These are phyloP conservation scores for Lepidocyrtoides sp. DNA, from an alignment of 2,888 invertebrate genomes.

Conservation along the genomic window DNA sequence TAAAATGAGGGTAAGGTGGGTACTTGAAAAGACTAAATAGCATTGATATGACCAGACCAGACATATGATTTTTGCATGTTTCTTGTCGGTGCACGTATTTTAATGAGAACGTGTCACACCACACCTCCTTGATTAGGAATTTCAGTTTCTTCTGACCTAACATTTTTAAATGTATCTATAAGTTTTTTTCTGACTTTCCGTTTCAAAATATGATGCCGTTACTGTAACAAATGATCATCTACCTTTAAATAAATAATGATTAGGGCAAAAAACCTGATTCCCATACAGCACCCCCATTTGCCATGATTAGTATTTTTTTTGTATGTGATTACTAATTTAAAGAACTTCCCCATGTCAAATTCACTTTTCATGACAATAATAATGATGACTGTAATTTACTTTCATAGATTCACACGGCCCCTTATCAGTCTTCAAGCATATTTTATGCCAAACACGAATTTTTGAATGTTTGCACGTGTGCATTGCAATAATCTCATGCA, in stretches of 20 bases:
- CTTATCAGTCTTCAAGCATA: background rate
- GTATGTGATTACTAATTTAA: background rate
- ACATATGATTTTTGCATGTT: background rate
- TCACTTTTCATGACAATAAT: conserved; percentile 66
- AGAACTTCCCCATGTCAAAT: conserved; percentile 63
- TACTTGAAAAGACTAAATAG: no score
- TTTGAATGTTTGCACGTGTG: background rate
- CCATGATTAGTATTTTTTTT: conserved; percentile 3
- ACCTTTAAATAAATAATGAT: conserved; percentile 30
- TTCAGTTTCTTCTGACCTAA: conserved; percentile 12
- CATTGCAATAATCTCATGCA: no score
- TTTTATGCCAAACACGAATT: conserved; percentile 13
- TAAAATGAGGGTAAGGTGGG: background rate
- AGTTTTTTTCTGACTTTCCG: conserved; percentile 44
- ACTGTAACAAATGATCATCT: conserved; percentile 40
- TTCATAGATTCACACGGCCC: conserved; percentile 56
- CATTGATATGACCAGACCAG: no score
- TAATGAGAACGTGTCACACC: background rate
- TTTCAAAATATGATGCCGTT: conserved; percentile 51
- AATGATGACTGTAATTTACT: background rate
- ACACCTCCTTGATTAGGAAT: background rate
- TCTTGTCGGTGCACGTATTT: background rate
- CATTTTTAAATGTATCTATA: background rate
- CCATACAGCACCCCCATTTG: conserved; percentile 15
- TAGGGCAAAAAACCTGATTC: conserved; percentile 56